phyloP scores from a whole-genome alignment of 1,140 invertebrate genomes.

The Diuraphis noxia region DNA sequence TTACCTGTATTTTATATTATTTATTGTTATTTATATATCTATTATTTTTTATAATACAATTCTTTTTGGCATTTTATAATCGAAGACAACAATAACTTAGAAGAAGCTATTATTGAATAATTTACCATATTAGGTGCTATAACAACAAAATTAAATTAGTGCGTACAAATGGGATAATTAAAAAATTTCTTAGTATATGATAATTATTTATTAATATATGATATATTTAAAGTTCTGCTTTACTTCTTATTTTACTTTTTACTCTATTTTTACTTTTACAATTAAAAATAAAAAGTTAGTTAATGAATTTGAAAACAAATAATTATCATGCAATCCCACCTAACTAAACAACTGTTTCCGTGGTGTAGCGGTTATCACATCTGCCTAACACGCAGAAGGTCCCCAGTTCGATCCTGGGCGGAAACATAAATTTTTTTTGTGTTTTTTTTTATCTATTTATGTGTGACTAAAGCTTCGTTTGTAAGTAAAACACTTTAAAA shows the following conservation, averaged over 20 bases:
- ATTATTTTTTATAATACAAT: too few relatives aligned
- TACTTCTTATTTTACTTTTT: too few relatives aligned
- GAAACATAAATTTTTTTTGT: conserved; percentile 56
- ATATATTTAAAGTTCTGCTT: neutral
- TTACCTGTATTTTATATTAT: too few relatives aligned
- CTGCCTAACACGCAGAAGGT: conserved; percentile 60
- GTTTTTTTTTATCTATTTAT: too few relatives aligned
- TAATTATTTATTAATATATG: neutral
- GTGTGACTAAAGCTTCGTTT: too few relatives aligned
- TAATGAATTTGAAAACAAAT: neutral
- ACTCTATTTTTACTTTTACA: neutral
- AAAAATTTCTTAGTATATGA: neutral
- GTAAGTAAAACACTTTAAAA: too few relatives aligned
- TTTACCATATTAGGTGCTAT: neutral
- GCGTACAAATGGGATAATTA: neutral
- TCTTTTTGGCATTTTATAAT: too few relatives aligned
- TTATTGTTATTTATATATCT: too few relatives aligned
- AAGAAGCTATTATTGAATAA: too few relatives aligned
- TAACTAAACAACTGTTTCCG: conserved; percentile 55
- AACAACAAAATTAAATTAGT: neutral
- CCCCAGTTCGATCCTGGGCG: conserved; percentile 60
- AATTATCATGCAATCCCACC: neutral
- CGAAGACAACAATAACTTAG: too few relatives aligned
- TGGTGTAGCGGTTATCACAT: conserved; percentile 60
- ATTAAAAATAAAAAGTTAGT: neutral